Percentiles rank a stretch among this genome's conserved stretches.
phyloP scores from a whole-genome alignment of 2,797 vertebrate genomes.

The Oryzias dopingdopingensis region DNA sequence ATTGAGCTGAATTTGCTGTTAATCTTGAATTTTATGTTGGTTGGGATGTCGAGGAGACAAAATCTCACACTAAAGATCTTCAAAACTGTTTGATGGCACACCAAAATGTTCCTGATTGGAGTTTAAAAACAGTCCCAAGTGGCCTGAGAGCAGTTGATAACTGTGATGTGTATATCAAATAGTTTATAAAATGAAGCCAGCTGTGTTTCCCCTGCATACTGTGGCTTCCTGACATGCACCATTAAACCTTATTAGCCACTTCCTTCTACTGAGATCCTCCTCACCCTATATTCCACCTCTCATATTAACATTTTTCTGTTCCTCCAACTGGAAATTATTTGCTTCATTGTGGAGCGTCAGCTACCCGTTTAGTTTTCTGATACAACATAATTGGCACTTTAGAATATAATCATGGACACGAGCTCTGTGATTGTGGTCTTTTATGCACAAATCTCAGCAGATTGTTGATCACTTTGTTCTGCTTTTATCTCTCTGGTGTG shows the following conservation, averaged over 20 bases:
- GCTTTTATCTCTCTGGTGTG: conserved; percentile 44
- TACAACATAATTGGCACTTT: conserved; percentile 96
- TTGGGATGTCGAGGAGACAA: too few species aligned
- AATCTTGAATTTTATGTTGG: too few species aligned
- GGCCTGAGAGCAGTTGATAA: conserved; percentile 95
- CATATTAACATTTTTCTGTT: conserved; percentile 99
- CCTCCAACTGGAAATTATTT: conserved; percentile 99
- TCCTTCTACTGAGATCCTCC: conserved; percentile 98
- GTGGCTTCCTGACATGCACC: conserved; percentile 99
- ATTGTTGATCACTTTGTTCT: conserved; percentile 70
- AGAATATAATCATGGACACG: conserved; percentile 94
- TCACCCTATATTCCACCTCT: conserved; percentile 91
- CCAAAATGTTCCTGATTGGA: conserved; percentile 84
- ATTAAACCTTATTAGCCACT: conserved; percentile 99
- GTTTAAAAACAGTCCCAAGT: conserved; percentile 91
- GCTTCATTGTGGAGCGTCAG: conserved; percentile 99
- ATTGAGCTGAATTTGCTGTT: too few species aligned
- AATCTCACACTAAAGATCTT: conserved; percentile 51
- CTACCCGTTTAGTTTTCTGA: conserved; percentile 94
- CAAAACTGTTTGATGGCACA: conserved; percentile 82
- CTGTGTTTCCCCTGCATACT: conserved; percentile 99
- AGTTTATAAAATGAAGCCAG: conserved; percentile 99
- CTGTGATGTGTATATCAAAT: conserved; percentile 99
- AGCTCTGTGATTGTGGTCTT: conserved; percentile 87
- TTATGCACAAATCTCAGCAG: conserved; percentile 93